A percentile compares a stretch with the other conserved stretches of the same genome.
Evolutionary conservation across 1,140 invertebrate species (phyloP).

Genomic region (Tetranychus urticae): DNA sequence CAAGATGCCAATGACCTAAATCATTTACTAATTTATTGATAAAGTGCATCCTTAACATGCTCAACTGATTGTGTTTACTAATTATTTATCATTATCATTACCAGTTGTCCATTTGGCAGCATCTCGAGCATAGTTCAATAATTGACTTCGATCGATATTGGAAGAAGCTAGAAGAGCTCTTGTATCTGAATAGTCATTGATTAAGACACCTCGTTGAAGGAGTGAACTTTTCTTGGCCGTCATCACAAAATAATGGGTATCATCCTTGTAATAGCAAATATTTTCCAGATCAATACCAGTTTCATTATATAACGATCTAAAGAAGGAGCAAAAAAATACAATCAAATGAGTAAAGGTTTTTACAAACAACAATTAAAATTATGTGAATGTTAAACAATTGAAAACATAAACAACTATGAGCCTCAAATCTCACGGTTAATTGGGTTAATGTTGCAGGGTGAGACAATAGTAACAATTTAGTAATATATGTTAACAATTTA

Average conservation of each 20-base stretch:
- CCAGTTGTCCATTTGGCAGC: conserved; percentile 81
- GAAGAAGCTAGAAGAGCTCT: conserved; percentile 54
- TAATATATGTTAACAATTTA: too few relatives aligned
- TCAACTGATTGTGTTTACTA: not conserved
- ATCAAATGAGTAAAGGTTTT: conserved; percentile 11
- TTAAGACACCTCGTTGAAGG: conserved; percentile 65
- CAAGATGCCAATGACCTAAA: too few relatives aligned
- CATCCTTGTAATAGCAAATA: conserved; percentile 91
- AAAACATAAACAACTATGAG: too few relatives aligned
- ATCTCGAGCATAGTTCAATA: conserved; percentile 77
- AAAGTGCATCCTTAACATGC: too few relatives aligned
- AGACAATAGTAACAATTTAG: too few relatives aligned
- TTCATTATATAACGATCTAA: conserved; percentile 44
- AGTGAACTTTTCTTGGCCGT: conserved; percentile 91
- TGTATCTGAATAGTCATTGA: conserved; percentile 67
- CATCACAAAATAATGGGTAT: conserved; percentile 99
- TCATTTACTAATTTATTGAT: too few relatives aligned
- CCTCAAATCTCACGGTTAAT: too few relatives aligned
- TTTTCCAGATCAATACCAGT: conserved; percentile 94
- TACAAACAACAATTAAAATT: too few relatives aligned
- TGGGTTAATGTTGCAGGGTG: too few relatives aligned
- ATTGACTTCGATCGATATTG: conserved; percentile 68
- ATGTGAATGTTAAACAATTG: too few relatives aligned
- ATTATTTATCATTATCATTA: conserved; percentile 21
- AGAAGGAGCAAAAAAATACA: conserved; percentile 20